phyloP scores from a whole-genome alignment of 1,140 invertebrate species.

The Drosophila leontia region DNA sequence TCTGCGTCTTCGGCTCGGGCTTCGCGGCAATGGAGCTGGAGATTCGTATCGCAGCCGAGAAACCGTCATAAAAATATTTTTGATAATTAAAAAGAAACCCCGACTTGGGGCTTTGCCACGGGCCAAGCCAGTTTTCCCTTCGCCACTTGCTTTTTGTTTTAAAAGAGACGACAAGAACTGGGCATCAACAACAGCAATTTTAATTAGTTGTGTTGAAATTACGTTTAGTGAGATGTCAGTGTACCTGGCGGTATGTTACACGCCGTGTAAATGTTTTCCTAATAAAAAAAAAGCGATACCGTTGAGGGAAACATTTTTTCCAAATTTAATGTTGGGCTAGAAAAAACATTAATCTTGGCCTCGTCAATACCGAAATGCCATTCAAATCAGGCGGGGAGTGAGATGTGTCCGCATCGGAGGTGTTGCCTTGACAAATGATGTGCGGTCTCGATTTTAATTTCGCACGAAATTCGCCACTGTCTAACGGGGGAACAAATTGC shows the following conservation, averaged over 20 bases:
- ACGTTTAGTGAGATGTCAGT: conserved; percentile 45
- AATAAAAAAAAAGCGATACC: conserved; percentile 19
- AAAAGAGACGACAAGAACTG: conserved; percentile 7
- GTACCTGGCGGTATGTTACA: conserved; percentile 27
- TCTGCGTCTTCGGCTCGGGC: conserved; percentile 30
- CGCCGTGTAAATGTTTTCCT: conserved; percentile 44
- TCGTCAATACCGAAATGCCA: conserved; percentile 50
- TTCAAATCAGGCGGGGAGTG: conserved; percentile 53
- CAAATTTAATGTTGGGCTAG: conserved; percentile 18
- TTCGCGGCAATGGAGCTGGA: conserved; percentile 15
- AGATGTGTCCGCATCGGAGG: conserved; percentile 16
- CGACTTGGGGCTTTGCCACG: conserved; percentile 66
- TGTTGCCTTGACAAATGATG: conserved; percentile 71
- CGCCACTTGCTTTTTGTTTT: conserved; percentile 57
- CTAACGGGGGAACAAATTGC: conserved; percentile 59
- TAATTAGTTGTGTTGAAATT: conserved; percentile 68
- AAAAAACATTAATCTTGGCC: conserved; percentile 62
- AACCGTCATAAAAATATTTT: conserved; percentile 72
- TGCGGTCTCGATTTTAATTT: conserved; percentile 55
- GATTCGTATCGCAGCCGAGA: conserved; percentile 54
- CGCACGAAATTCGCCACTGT: conserved; percentile 40
- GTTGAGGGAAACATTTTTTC: conserved; percentile 24
- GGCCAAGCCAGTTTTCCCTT: conserved; percentile 71
- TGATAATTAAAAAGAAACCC: conserved; percentile 78
- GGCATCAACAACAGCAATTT: conserved; percentile 37